Evolutionary conservation across 2,888 invertebrate species (phyloP).

Genomic region (Sabatieria punctata): DNA sequence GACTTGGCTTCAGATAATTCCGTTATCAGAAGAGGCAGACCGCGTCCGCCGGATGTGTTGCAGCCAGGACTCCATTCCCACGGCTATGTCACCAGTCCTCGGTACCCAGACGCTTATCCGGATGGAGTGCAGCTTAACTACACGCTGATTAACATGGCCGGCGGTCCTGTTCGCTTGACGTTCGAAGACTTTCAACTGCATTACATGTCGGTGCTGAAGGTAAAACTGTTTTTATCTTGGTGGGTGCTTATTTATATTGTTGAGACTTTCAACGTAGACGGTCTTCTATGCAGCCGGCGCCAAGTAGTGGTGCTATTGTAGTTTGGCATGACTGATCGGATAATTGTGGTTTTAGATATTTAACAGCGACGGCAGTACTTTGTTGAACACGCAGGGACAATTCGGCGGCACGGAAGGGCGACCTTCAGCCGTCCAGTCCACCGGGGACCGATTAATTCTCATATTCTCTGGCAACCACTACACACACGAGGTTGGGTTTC

Average conservation of each 20-base stretch:
- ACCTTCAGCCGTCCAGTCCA: conserved; percentile 15
- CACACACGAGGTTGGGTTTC: conserved; percentile 12
- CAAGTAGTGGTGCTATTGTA: no score
- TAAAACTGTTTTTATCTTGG: not conserved
- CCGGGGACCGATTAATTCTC: conserved; percentile 12
- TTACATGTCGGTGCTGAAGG: conserved; percentile 11
- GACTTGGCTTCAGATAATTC: conserved; percentile 13
- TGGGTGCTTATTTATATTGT: no score
- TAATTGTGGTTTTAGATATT: conserved; percentile 9
- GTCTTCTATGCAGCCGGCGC: no score
- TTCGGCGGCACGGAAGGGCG: conserved; percentile 10
- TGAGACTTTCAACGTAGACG: no score
- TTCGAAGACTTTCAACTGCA: conserved; percentile 19
- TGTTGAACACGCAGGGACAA: conserved; percentile 12
- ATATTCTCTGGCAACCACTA: conserved; percentile 16
- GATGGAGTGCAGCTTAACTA: conserved; percentile 15
- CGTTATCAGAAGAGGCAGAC: conserved; percentile 11
- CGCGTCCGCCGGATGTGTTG: not conserved
- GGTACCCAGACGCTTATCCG: conserved; percentile 18
- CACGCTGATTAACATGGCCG: conserved; percentile 14
- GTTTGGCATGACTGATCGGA: no score
- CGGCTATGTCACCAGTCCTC: conserved; percentile 14
- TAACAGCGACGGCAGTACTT: conserved; percentile 14
- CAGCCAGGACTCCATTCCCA: conserved; percentile 5
- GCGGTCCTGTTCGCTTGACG: conserved; percentile 14